Conservation (phyloP, 2,113 vertebrate genomes). For the Oplegnathus fasciatus region DNA sequence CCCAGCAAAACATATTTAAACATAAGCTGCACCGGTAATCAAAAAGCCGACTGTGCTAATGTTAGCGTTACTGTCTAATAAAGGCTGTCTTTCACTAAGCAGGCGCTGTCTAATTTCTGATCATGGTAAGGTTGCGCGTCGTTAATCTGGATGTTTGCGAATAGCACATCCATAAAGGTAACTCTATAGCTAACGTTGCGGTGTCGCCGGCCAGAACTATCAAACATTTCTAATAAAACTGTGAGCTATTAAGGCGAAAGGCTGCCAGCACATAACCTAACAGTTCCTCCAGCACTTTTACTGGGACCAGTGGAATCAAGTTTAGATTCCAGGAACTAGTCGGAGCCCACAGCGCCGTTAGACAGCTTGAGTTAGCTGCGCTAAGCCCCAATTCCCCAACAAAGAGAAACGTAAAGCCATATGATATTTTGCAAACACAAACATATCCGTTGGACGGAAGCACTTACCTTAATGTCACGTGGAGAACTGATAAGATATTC, state of each 20-base stretch:
- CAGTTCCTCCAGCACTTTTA: fast-evolving
- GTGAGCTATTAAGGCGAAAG: fast-evolving
- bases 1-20: neutral
- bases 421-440: neutral
- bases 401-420: constrained; percentile 55
- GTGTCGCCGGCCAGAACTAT: neutral
- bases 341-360: constrained; percentile 45
- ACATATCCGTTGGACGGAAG: fast-evolving
- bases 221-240: neutral
- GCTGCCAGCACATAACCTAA: fast-evolving
- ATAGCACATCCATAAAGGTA: neutral
- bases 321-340: constrained; percentile 51
- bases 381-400: constrained; percentile 54
- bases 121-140: neutral
- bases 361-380: constrained; percentile 50
- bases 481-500: neutral
- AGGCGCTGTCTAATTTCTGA: constrained; percentile 35
- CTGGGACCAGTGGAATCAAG: neutral
- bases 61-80: neutral
- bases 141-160: constrained; percentile 13
- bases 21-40: fast-evolving
- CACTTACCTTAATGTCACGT: constrained; percentile 69
- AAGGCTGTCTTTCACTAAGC: neutral
- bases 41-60: neutral
- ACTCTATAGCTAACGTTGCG: neutral